A percentile compares a stretch with the other conserved stretches of the same genome.
Conservation (phyloP, 2,797 vertebrate genomes). For the Hoplostethus atlanticus region DNA sequence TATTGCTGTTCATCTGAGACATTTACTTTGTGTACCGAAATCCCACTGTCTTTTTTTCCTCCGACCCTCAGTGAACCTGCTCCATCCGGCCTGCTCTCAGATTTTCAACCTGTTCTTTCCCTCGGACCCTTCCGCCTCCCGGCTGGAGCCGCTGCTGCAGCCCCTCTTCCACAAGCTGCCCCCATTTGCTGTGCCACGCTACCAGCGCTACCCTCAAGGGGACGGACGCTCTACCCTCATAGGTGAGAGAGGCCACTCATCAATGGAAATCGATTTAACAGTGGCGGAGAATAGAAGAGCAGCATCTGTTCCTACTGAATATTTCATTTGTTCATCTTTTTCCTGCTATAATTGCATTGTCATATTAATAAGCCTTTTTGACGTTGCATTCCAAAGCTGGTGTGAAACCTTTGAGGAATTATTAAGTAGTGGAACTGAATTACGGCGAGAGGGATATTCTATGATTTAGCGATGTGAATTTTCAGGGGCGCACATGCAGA, state of each 20-base stretch:
- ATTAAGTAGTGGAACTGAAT: constrained; percentile 26
- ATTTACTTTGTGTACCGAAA: not conserved
- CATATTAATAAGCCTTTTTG: constrained; percentile 43
- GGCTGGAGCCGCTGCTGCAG: constrained; percentile 94
- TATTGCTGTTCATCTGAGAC: not conserved
- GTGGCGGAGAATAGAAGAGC: not conserved
- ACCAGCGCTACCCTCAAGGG: constrained; percentile 95
- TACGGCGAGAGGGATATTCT: constrained; percentile 2
- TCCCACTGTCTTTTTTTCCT: constrained; percentile 9
- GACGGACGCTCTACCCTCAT: constrained; percentile 93
- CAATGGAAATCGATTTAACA: constrained; percentile 46
- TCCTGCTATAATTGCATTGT: constrained; percentile 36
- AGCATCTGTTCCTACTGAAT: constrained; percentile 38
- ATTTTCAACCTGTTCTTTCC: constrained; percentile 98
- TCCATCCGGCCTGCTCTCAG: constrained; percentile 95
- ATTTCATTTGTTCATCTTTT: constrained; percentile 55
- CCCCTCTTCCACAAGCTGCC: constrained; percentile 93
- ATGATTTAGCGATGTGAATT: constrained; percentile 36
- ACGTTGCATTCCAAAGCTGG: constrained; percentile 52
- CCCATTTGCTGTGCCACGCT: constrained; percentile 92
- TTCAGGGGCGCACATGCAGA: constrained; percentile 15
- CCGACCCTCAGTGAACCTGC: constrained; percentile 87
- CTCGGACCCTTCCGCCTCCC: constrained; percentile 96
- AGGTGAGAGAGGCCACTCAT: constrained; percentile 79
- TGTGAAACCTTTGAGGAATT: constrained; percentile 46